These are phyloP conservation scores for Thelaira solivaga DNA, from an alignment of 2,888 invertebrate species.

Conservation along the genomic window DNA sequence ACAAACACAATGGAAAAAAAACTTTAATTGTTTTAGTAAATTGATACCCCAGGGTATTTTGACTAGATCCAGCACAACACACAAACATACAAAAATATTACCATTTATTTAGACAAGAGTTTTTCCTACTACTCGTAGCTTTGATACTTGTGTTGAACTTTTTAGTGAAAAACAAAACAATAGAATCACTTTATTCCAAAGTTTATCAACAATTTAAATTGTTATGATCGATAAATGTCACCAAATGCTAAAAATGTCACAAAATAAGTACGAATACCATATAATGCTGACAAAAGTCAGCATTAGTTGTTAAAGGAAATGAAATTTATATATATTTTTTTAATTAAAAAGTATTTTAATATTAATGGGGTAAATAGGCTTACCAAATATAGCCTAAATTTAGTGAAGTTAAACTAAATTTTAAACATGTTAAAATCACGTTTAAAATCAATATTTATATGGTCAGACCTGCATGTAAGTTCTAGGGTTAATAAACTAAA, in stretches of 20 bases:
- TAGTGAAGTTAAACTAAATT: no score
- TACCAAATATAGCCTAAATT: no score
- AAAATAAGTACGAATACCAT: constrained; percentile 13
- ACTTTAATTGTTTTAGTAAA: constrained; percentile 68
- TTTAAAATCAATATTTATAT: no score
- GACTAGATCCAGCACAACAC: constrained; percentile 7
- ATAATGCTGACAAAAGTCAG: background rate
- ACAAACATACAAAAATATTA: background rate
- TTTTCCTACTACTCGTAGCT: background rate
- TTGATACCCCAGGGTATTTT: constrained; percentile 75
- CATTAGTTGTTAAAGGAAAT: background rate
- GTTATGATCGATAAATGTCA: constrained; percentile 78
- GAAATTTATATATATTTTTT: no score
- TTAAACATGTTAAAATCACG: no score
- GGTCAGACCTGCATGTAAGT: no score
- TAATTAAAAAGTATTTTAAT: no score
- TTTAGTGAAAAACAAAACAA: constrained; percentile 13
- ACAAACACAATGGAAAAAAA: background rate
- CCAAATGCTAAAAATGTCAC: constrained; percentile 64
- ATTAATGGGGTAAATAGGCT: no score
- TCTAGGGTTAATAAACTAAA: no score
- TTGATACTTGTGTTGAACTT: background rate
- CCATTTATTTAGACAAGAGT: background rate
- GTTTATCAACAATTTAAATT: constrained; percentile 69
- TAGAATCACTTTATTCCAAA: constrained; percentile 55